Base-by-base conservation (phyloP, 2,797 vertebrate species). In the Dryobates pubescens region DNA sequence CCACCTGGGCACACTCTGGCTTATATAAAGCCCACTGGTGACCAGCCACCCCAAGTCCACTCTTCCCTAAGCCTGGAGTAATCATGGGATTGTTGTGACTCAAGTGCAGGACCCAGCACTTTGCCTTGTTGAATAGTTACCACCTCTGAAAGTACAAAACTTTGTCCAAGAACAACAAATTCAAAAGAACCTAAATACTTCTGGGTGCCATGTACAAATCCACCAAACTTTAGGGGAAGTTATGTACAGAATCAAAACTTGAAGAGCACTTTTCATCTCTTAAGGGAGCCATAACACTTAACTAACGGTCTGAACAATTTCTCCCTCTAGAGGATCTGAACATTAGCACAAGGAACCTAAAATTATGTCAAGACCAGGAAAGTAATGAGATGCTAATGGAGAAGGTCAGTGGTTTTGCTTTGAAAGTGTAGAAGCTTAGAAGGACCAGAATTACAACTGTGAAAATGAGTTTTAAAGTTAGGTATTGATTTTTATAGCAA, bases 241-340 rank as follows among this genome's bases (percentile, higher is more conserved):
- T 77, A 34, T 3, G 9, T 6, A 45, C 9, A 29, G 9, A 63
- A 74, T 0, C 18, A 20, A 81, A 93, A 64, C 20, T 15, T 23
- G 17, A 32, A 45, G 53, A 58, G 29, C n/a, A 30, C 7, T 83
- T 92, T 22, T n/a, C 45, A 17, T 23, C 7, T 19, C 38, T 4
- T 54, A 67, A 72, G 30, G 27, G 14, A 90, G 45, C 2, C 18
- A 29, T 47, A 56, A 36, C 13, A 22, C 24, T 49, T 80, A 20
- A 20, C 32, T 43, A 68, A 27, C 1, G 26, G 34, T 38, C 19
- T 36, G 18, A 74, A 16, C 49, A 73, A 69, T 29, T 85, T 70
- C 94, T 94, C 87, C 90, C 92, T 87, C 95, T 97, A 94, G 80
- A 93, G 96, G 83, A 71, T 30, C 38, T 1, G 23, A 83, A 78